phyloP scores from a whole-genome alignment of 1,140 invertebrate species.

The Ips typographus region DNA sequence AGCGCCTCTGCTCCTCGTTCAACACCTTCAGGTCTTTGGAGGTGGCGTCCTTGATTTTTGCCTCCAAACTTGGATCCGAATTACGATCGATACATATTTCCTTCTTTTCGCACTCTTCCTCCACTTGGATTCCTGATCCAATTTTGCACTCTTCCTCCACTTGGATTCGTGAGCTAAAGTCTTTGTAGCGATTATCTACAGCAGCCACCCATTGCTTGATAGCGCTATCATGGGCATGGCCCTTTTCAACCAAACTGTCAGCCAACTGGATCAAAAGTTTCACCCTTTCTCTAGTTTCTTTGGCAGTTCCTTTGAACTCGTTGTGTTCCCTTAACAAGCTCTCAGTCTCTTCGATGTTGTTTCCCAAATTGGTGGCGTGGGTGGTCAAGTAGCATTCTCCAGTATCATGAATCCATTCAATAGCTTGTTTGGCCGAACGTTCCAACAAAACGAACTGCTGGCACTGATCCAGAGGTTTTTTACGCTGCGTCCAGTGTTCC shows the following conservation, averaged over 20 bases:
- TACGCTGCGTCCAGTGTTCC: slow-evolving; percentile 93
- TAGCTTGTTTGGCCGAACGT: slow-evolving; percentile 84
- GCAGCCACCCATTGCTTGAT: slow-evolving; percentile 94
- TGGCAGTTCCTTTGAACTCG: slow-evolving; percentile 88
- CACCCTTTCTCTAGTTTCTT: slow-evolving; percentile 92
- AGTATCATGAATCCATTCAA: slow-evolving; percentile 96
- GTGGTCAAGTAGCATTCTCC: slow-evolving; percentile 55
- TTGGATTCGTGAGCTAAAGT: slow-evolving; percentile 90
- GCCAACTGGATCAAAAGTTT: slow-evolving; percentile 90
- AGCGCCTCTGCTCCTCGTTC: slow-evolving; percentile 91
- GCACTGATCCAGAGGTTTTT: slow-evolving; percentile 95
- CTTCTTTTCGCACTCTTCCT: slow-evolving; percentile 57
- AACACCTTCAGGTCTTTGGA: slow-evolving; percentile 62
- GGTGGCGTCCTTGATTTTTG: slow-evolving; percentile 69
- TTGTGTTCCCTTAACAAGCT: slow-evolving; percentile 80
- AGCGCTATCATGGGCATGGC: slow-evolving; percentile 88
- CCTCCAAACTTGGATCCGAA: slow-evolving; percentile 79
- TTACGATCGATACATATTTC: slow-evolving; percentile 71
- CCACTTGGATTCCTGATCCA: slow-evolving; percentile 62
- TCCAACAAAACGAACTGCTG: slow-evolving; percentile 95
- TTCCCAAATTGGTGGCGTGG: slow-evolving; percentile 74
- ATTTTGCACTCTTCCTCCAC: slow-evolving; percentile 73
- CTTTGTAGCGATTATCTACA: slow-evolving; percentile 93
- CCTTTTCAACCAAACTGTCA: slow-evolving; percentile 93
- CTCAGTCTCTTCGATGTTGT: slow-evolving; percentile 79